Percentiles rank a stretch among this genome's conserved stretches.
Evolutionary conservation across 2,797 vertebrate genomes (phyloP).

Genomic region (Lacerta bilineata): DNA sequence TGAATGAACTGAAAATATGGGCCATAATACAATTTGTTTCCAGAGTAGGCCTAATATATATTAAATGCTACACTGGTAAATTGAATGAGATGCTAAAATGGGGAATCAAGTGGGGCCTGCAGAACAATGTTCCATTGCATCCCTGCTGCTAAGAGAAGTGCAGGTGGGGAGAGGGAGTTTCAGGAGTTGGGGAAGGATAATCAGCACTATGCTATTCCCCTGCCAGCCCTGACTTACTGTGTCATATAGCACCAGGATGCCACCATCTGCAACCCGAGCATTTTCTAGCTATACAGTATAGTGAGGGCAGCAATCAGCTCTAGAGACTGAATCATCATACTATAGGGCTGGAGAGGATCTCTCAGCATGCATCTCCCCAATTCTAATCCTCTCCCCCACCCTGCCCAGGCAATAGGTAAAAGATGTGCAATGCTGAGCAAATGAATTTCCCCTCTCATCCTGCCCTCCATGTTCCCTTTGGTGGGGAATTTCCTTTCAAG

Average conservation of each 20-base stretch:
- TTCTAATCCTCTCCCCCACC: too few relatives aligned
- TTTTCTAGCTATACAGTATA: too few relatives aligned
- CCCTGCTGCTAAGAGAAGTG: background rate
- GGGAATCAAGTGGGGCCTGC: background rate
- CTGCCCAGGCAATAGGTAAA: background rate
- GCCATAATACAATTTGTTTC: background rate
- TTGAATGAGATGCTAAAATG: background rate
- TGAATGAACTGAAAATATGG: background rate
- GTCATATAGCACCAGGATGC: too few relatives aligned
- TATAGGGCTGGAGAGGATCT: too few relatives aligned
- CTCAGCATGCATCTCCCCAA: too few relatives aligned
- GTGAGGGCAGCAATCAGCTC: too few relatives aligned
- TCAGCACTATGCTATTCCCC: too few relatives aligned
- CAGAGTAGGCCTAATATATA: background rate
- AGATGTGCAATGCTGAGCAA: background rate
- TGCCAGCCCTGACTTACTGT: too few relatives aligned
- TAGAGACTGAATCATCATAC: too few relatives aligned
- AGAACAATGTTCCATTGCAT: background rate
- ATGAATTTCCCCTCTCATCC: background rate
- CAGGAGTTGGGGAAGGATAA: too few relatives aligned
- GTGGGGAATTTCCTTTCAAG: background rate
- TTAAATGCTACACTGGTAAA: background rate
- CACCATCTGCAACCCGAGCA: too few relatives aligned
- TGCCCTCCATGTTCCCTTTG: background rate
- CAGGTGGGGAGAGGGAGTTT: too few relatives aligned